A percentile compares a stretch with the other conserved stretches of the same genome.
Evolutionary conservation across 1,140 invertebrate genomes (phyloP).

Genomic region (Pseudobourletiella spinata): DNA sequence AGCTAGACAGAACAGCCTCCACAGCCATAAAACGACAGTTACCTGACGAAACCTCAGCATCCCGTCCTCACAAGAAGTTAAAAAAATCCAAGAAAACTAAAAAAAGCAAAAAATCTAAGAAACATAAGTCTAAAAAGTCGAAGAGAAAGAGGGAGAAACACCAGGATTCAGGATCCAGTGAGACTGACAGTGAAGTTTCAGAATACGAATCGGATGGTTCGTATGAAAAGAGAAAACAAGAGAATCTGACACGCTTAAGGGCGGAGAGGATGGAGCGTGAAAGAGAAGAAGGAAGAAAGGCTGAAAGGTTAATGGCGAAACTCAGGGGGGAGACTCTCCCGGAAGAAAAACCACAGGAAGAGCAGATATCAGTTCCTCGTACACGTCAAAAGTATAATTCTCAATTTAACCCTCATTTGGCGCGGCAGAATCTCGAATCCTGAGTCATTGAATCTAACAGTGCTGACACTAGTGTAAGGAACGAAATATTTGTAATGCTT

Average conservation of each 20-base stretch:
- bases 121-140: conserved; percentile 41
- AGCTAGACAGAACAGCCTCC: conserved; percentile 36
- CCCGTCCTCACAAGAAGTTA: conserved; percentile 28
- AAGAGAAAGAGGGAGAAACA: conserved; percentile 40
- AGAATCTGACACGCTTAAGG: conserved; percentile 61
- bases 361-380: conserved; percentile 35
- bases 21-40: conserved; percentile 39
- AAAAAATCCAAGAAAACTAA: conserved; percentile 38
- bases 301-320: conserved; percentile 59
- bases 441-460: not conserved
- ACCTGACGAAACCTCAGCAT: conserved; percentile 23
- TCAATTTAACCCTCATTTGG: conserved; percentile 83
- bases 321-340: conserved; percentile 45
- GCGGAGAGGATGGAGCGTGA: conserved; percentile 71
- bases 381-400: conserved; percentile 75
- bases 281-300: conserved; percentile 58
- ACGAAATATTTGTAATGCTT: not conserved
- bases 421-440: conserved; percentile 58
- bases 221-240: conserved; percentile 38
- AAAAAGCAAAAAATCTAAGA: conserved; percentile 42
- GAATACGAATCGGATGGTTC: conserved; percentile 36
- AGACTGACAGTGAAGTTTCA: not conserved
- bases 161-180: not conserved
- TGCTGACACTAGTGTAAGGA: not conserved
- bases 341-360: conserved; percentile 15